A percentile compares a stretch with the other conserved stretches of the same genome.
Conservation (phyloP, 2,797 vertebrate genomes). For the Microcaecilia unicolor region DNA sequence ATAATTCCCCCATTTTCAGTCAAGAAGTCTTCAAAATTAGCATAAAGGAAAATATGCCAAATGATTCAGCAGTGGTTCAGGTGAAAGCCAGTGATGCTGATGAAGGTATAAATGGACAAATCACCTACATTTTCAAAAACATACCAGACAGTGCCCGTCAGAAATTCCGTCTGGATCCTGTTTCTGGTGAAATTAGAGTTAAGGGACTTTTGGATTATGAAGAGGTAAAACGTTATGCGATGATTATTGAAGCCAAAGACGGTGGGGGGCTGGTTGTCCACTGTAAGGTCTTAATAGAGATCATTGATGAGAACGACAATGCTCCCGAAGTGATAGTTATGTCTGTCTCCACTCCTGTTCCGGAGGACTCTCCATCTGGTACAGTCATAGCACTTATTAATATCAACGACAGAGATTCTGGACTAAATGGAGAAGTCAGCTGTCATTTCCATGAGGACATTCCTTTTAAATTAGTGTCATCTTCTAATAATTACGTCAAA, state of each 20-base stretch:
- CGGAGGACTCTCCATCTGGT: constrained; percentile 37
- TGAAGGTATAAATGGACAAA: constrained; percentile 5
- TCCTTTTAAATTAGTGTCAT: constrained; percentile 56
- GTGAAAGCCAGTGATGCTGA: constrained; percentile 12
- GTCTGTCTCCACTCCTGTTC: constrained; percentile 45
- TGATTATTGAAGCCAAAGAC: constrained; percentile 58
- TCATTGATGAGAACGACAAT: constrained; percentile 66
- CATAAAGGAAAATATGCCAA: not conserved
- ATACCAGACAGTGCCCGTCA: constrained; percentile 1
- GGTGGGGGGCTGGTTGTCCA: constrained; percentile 37
- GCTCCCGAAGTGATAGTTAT: constrained; percentile 50
- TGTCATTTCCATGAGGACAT: constrained; percentile 41
- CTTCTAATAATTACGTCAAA: constrained; percentile 60
- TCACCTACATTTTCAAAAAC: constrained; percentile 6
- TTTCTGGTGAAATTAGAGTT: constrained; percentile 34
- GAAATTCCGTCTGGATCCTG: constrained; percentile 18
- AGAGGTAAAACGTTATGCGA: constrained; percentile 35
- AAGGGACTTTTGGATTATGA: constrained; percentile 48
- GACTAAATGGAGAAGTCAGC: constrained; percentile 52
- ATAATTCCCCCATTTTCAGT: constrained; percentile 6
- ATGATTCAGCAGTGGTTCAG: not conserved
- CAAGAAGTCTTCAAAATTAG: constrained; percentile 2
- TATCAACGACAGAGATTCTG: constrained; percentile 58
- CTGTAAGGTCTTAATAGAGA: constrained; percentile 50
- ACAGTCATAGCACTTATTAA: constrained; percentile 62